These are phyloP conservation scores for Aratinga solstitialis DNA, from an alignment of 2,797 vertebrate species.

Conservation along the genomic window DNA sequence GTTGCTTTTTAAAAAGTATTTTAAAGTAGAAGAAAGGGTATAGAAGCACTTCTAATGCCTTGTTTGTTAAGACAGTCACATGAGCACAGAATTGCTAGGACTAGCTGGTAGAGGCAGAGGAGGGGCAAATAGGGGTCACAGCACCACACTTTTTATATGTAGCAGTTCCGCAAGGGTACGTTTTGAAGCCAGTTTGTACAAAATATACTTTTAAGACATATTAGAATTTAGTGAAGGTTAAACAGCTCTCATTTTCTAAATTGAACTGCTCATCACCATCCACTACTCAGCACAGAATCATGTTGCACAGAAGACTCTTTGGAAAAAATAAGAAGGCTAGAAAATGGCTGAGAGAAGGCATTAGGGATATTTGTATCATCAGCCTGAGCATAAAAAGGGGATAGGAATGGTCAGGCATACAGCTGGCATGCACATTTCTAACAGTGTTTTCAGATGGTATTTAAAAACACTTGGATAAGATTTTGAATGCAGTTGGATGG, in stretches of 20 bases:
- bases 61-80: neutral
- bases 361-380: neutral
- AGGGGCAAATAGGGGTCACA: neutral
- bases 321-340: neutral
- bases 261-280: neutral
- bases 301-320: neutral
- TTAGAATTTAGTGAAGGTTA: neutral
- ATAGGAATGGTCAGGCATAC: neutral
- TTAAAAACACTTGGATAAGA: neutral
- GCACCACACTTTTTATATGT: neutral
- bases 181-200: neutral
- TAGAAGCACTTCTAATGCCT: neutral
- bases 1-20: neutral
- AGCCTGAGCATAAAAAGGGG: neutral
- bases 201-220: neutral
- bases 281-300: neutral
- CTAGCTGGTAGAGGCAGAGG: neutral
- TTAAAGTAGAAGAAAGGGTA: neutral
- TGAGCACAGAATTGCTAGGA: neutral
- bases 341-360: neutral
- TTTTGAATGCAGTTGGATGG: neutral
- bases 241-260: neutral
- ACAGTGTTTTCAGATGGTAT: neutral
- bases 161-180: neutral
- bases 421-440: neutral